Evolutionary conservation across 1,140 invertebrate genomes (phyloP), one percentile per base, ranked within the genome.

Genomic region (Bilobella aurantiaca): DNA sequence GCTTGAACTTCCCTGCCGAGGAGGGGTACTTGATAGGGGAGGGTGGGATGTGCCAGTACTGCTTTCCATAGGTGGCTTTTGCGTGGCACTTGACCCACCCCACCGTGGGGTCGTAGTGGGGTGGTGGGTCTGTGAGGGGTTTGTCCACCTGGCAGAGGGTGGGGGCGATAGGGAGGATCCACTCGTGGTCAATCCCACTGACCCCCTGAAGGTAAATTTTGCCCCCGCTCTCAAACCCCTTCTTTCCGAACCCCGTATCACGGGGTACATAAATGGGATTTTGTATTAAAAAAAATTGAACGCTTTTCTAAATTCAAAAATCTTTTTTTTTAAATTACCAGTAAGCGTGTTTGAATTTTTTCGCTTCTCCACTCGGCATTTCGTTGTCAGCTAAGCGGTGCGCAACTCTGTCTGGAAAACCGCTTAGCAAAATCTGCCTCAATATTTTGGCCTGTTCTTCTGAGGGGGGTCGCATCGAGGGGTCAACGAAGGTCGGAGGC

Each of bases 131-230:
- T 21, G 79, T 76, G 23, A 85, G 70, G 29, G 85, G 85, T 73
- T 83, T 81, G 63, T 84, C 86, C 59, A 96, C 81, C 60, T 84
- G 85, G 75, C 93, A 97, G 30, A 92, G 76, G 32, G 78, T 75
- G 0, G 87, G 85, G 0, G 87, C 89, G 75, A 90, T 94, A 16
- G 85, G 79, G 0, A 92, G 86, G 56, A 99, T 75, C 96, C 96
- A 99, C 74, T 94, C 90, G 0, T 90, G 85, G 73, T 98, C 92
- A 64, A 98, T 90, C n/a, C 86, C 89, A 0, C 89, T 88, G 0
- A 98, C 82, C 60, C 90, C 90, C 76, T 91, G 84, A 82, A 97
- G 90, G 69, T 91, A 91, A 76, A 90, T 86, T 77, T 89, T 92
- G 1, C 59, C 70, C 66, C 82, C 83, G 0, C 86, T 85, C 77